Conservation (phyloP, 2,797 vertebrate species). For the Meriones psammophilus region DNA sequence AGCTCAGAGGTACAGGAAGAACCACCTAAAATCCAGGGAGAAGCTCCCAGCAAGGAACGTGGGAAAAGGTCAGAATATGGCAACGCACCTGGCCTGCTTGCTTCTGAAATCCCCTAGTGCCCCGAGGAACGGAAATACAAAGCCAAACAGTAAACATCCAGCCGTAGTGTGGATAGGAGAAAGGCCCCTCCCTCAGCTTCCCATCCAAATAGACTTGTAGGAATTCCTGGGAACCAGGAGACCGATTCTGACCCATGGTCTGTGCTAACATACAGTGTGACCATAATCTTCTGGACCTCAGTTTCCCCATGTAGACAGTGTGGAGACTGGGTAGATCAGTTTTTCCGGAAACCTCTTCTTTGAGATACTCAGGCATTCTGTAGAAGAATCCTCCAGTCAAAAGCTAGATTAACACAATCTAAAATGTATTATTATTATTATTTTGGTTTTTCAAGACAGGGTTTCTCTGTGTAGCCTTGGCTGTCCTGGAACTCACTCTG, state of each 20-base stretch:
- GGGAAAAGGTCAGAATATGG: neutral
- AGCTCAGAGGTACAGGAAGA: neutral
- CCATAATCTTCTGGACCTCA: neutral
- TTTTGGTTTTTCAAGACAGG: too few species aligned
- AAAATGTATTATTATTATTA: neutral
- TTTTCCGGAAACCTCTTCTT: slow-evolving; percentile 10
- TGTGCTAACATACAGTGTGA: neutral
- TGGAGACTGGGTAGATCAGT: neutral
- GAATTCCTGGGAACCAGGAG: neutral
- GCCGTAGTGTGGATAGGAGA: neutral
- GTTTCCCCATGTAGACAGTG: neutral
- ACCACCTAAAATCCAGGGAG: neutral
- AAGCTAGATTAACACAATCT: slow-evolving; percentile 15
- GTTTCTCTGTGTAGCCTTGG: too few species aligned
- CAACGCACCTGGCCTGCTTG: neutral
- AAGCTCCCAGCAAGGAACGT: neutral
- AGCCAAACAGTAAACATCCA: neutral
- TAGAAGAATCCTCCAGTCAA: slow-evolving; percentile 24
- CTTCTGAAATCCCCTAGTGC: neutral
- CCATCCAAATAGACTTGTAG: neutral
- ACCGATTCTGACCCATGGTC: neutral
- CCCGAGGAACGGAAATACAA: neutral
- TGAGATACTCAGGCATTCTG: neutral
- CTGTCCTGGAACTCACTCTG: too few species aligned
- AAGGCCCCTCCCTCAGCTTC: neutral